Conservation (phyloP, 2,797 vertebrate genomes). For the Ctenopoma multispine region DNA sequence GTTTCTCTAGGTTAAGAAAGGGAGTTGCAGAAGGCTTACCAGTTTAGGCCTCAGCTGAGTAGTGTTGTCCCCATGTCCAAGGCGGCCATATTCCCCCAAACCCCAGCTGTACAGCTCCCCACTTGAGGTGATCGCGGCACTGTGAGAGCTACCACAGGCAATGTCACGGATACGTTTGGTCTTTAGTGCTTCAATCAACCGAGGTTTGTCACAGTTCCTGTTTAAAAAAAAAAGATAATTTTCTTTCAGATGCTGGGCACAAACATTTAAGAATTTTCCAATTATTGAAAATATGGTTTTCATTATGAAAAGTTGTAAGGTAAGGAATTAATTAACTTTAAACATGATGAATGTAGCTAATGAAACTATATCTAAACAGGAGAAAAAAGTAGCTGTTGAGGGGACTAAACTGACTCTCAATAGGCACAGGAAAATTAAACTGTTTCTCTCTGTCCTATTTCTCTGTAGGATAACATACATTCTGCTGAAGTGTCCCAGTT, state of each 20-base stretch:
- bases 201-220: constrained; percentile 99
- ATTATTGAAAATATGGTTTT: not conserved
- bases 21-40: constrained; percentile 76
- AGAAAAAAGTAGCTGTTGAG: not conserved
- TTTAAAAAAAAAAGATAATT: not conserved
- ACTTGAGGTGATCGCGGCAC: constrained; percentile 96
- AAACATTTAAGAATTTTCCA: not conserved
- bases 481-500: constrained; percentile 98
- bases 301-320: too few relatives aligned
- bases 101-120: constrained; percentile 98
- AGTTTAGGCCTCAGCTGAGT: constrained; percentile 98
- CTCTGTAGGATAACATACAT: constrained; percentile 85
- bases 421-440: not conserved
- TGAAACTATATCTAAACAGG: not conserved
- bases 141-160: constrained; percentile 97
- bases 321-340: too few relatives aligned
- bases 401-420: not conserved
- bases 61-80: constrained; percentile 97
- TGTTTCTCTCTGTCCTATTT: rapidly evolving
- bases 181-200: constrained; percentile 96
- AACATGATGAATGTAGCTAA: too few relatives aligned
- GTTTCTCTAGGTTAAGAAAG: not conserved
- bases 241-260: not conserved
- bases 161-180: constrained; percentile 98
- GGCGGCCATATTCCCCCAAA: constrained; percentile 97